Conservation (phyloP, 2,113 vertebrate species). For the Telmatochromis sp. region DNA sequence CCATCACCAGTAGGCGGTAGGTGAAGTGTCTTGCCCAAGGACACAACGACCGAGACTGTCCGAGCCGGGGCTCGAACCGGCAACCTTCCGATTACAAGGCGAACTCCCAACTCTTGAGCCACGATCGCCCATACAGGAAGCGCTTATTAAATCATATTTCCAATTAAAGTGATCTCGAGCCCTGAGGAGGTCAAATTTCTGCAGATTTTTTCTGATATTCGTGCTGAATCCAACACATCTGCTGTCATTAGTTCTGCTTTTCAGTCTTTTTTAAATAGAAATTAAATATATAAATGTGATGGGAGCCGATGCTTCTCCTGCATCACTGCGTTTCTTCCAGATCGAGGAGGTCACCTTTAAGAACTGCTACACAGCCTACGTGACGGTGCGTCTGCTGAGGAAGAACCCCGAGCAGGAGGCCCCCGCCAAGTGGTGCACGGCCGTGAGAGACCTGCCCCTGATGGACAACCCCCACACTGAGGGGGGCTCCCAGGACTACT, state of each 20-base stretch:
- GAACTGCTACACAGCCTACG: slow-evolving; percentile 89
- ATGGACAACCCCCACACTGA: slow-evolving; percentile 90
- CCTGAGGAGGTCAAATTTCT: background rate
- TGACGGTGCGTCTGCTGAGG: slow-evolving; percentile 80
- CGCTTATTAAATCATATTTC: background rate
- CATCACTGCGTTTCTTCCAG: slow-evolving; percentile 45
- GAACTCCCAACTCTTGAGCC: no score
- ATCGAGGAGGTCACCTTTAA: slow-evolving; percentile 83
- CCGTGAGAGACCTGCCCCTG: slow-evolving; percentile 75
- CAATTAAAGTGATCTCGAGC: background rate
- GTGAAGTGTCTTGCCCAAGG: no score
- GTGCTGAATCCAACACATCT: background rate
- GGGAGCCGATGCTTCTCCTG: background rate
- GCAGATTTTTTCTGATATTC: background rate
- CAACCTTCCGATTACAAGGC: no score
- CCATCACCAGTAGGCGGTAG: no score
- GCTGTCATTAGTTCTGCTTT: background rate
- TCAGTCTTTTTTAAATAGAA: background rate
- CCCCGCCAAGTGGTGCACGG: slow-evolving; percentile 77
- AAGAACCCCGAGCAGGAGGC: slow-evolving; percentile 34
- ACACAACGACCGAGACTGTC: no score
- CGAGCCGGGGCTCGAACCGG: no score
- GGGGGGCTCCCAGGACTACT: slow-evolving; percentile 84
- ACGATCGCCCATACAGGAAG: no score
- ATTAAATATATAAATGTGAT: background rate